These are phyloP conservation scores for Nibea coibor DNA, from an alignment of 2,113 vertebrate genomes.

Conservation along the genomic window DNA sequence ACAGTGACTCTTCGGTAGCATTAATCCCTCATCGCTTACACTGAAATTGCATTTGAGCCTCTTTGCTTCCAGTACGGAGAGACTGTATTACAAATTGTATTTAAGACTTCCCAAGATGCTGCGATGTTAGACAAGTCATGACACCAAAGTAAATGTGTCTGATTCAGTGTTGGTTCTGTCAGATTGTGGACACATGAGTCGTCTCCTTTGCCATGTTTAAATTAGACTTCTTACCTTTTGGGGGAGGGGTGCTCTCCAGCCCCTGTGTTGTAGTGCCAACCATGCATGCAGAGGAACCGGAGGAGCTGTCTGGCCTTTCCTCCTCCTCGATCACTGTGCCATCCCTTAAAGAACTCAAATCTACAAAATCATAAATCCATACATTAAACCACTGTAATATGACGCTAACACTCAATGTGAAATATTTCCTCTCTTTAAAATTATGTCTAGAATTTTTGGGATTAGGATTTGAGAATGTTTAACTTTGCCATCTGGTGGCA, in stretches of 20 bases:
- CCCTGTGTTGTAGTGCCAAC: constrained; percentile 93
- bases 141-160: not conserved
- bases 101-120: not conserved
- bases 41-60: too few relatives aligned
- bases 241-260: constrained; percentile 75
- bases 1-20: too few relatives aligned
- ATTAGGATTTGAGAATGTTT: not conserved
- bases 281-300: constrained; percentile 88
- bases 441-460: not conserved
- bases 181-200: not conserved
- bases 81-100: too few relatives aligned
- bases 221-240: constrained; percentile 80
- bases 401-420: not conserved
- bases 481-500: constrained; percentile 43
- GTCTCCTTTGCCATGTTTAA: not conserved
- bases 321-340: constrained; percentile 84
- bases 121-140: not conserved
- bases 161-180: not conserved
- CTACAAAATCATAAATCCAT: constrained; percentile 70
- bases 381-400: not conserved
- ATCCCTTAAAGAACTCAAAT: constrained; percentile 80
- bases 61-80: too few relatives aligned
- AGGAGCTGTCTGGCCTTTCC: constrained; percentile 86
- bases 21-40: too few relatives aligned
- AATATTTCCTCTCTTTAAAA: not conserved